A percentile compares a stretch with the other conserved stretches of the same genome.
phyloP scores from a whole-genome alignment of 2,888 invertebrate species.

The Disparrhopalites patrizii region DNA sequence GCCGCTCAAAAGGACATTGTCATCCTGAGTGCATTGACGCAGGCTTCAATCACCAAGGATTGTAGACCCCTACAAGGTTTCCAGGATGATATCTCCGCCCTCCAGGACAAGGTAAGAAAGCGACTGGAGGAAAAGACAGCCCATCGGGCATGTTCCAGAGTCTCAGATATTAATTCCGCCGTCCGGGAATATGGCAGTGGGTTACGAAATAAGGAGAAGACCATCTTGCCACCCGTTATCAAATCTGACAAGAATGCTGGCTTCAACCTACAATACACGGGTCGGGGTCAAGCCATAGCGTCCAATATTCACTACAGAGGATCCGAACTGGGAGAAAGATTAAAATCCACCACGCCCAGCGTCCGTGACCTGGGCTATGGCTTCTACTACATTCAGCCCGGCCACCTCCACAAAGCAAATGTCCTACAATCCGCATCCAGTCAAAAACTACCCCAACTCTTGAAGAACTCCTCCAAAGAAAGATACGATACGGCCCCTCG shows the following conservation, averaged over 20 bases:
- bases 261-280: not conserved
- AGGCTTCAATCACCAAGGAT: not conserved
- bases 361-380: not conserved
- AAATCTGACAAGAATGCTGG: not conserved
- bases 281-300: not conserved
- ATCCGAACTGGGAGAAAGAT: too few relatives aligned
- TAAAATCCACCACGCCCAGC: not conserved
- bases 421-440: too few relatives aligned
- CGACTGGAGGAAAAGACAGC: too few relatives aligned
- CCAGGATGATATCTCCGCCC: too few relatives aligned
- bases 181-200: not conserved
- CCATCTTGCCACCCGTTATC: not conserved
- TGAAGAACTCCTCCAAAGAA: too few relatives aligned
- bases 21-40: not conserved
- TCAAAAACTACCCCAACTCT: too few relatives aligned
- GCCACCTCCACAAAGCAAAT: too few relatives aligned
- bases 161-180: too few relatives aligned
- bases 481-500: too few relatives aligned
- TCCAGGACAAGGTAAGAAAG: too few relatives aligned
- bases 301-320: not conserved
- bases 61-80: not conserved
- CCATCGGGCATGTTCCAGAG: too few relatives aligned
- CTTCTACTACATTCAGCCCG: not conserved
- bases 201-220: not conserved
- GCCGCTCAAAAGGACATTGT: conserved; percentile 25